Conservation (phyloP, 1,140 invertebrate genomes). For the Phymastichus coffea region DNA sequence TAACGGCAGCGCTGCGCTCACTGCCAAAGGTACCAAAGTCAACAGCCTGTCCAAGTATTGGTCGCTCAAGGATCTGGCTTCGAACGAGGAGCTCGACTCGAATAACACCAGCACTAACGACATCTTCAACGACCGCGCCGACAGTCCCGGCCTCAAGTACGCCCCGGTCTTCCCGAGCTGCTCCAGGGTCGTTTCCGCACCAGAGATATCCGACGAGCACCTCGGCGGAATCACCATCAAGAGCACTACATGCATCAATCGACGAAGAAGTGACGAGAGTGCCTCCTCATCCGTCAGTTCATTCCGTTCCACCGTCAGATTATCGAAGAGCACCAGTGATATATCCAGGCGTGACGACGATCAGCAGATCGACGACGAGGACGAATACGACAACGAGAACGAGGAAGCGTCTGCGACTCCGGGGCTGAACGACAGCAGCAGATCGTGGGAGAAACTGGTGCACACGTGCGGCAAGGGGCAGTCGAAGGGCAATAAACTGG, state of each 20-base stretch:
- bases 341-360: not conserved
- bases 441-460: slow-evolving; percentile 18
- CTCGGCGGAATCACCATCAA: slow-evolving; percentile 32
- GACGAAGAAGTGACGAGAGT: slow-evolving; percentile 21
- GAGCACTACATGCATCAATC: slow-evolving; percentile 38
- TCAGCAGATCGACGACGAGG: not conserved
- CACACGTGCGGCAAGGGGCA: not conserved
- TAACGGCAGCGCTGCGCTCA: not conserved
- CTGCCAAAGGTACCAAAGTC: slow-evolving; percentile 21
- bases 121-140: slow-evolving; percentile 24
- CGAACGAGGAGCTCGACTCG: slow-evolving; percentile 33
- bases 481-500: not conserved
- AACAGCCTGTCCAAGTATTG: slow-evolving; percentile 47
- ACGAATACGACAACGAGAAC: not conserved
- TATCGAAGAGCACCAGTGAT: slow-evolving; percentile 23
- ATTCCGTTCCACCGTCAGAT: not conserved
- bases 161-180: slow-evolving; percentile 40
- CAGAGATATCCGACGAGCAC: slow-evolving; percentile 39
- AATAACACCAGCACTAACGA: slow-evolving; percentile 29
- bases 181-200: slow-evolving; percentile 41
- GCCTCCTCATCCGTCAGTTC: not conserved
- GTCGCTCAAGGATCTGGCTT: slow-evolving; percentile 44
- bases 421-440: not conserved
- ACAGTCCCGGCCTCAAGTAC: slow-evolving; percentile 35
- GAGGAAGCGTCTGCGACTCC: not conserved